These are phyloP conservation scores for Neoniphon sammara DNA, from an alignment of 2,797 vertebrate species.

Conservation along the genomic window DNA sequence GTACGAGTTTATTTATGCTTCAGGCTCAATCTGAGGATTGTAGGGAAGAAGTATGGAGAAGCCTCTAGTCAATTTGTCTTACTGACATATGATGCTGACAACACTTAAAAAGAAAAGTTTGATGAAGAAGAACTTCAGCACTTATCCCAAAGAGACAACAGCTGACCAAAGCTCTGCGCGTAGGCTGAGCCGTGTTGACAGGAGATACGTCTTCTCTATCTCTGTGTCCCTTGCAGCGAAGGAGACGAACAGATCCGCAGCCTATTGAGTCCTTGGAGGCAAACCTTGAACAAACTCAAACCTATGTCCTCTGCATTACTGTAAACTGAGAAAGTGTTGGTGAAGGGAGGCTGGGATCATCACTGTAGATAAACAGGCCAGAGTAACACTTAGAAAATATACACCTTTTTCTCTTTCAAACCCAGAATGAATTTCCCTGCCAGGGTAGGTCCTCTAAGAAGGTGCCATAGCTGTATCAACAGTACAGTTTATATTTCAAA, in stretches of 20 bases:
- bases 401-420: not conserved
- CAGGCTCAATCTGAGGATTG: conserved; percentile 64
- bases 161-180: conserved; percentile 75
- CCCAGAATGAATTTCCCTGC: not conserved
- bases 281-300: conserved; percentile 60
- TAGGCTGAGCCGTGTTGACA: conserved; percentile 78
- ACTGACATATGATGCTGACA: conserved; percentile 78
- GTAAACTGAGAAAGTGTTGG: conserved; percentile 51
- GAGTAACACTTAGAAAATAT: conserved; percentile 14
- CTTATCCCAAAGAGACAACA: conserved; percentile 78
- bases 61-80: conserved; percentile 78
- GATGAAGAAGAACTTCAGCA: conserved; percentile 79
- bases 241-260: conserved; percentile 71
- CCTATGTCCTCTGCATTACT: conserved; percentile 47
- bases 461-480: not conserved
- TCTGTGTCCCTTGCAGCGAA: conserved; percentile 73
- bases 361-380: conserved; percentile 38
- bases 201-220: conserved; percentile 79
- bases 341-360: conserved; percentile 46
- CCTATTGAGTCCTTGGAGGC: conserved; percentile 66
- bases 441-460: not conserved
- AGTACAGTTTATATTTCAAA: not conserved
- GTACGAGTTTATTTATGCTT: conserved; percentile 72
- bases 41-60: conserved; percentile 64
- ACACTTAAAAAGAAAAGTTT: conserved; percentile 79